Base-by-base conservation (phyloP, 2,797 vertebrate genomes). In the Coilia nasus region DNA sequence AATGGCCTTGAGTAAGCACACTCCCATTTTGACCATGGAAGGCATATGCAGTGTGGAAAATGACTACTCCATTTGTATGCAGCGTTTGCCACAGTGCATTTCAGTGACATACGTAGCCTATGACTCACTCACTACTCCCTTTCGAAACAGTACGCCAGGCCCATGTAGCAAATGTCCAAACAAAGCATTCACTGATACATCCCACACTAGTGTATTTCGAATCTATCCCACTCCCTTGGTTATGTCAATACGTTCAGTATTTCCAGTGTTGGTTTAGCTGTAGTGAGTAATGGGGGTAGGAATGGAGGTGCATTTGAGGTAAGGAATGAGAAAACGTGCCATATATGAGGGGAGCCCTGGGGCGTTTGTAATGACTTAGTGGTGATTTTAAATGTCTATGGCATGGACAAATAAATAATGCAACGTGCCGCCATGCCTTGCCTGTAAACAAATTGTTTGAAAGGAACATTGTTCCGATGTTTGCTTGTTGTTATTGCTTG, bases 1-100 rank as follows among this genome's bases (percentile, higher is more conserved):
- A 62, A 62, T 67, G 1, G 25, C 23, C 25, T 25, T 10, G 6
- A 31, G 28, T 71, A 71, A 71, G 7, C 64, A 31, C 25, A 9
- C 7, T 54, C 50, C 50, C 50, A 54, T 59, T 71, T 12, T 12
- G 3, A 15, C 64, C 25, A 11, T 23, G 60, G 7, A 64, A 23
- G 23, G 60, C 60, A 71, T 54, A 54, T 54, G 23, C 62, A 67
- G 64, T 64, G 60, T 64, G 60, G 28, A 31, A 71, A 71, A 71
- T 28, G 12, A 71, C 25, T 67, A 28, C 6, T 23, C 60, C n/a
- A 23, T 7, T 23, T 25, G 60, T 0, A 25, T 64, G 10, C 23
- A 64, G 60, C 23, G 21, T 25, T 64, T 64, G n/a, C 23, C 60
- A 64, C 60, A 3, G 57, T 59, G 15, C 57, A 64, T 25, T 64